A percentile compares a stretch with the other conserved stretches of the same genome.
Conservation (phyloP, 2,113 vertebrate species). For the Mastomys natalensis region DNA sequence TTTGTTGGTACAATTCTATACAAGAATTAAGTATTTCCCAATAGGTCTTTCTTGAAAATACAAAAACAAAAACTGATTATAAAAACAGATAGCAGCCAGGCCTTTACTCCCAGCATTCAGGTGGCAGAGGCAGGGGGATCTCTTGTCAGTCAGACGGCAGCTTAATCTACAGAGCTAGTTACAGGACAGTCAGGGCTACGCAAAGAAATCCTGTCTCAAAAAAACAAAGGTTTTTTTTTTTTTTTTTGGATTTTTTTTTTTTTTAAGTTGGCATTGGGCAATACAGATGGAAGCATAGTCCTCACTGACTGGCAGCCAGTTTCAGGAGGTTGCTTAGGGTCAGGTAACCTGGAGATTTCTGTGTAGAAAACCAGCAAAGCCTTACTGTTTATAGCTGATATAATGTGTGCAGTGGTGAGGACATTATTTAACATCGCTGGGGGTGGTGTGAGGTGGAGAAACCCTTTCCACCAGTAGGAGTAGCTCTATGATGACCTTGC, state of each 20-base stretch:
- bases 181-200: neutral
- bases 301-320: neutral
- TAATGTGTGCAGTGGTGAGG: neutral
- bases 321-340: neutral
- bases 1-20: neutral
- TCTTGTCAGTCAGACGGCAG: neutral
- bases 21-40: neutral
- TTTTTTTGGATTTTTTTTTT: too few species aligned
- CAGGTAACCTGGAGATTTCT: neutral
- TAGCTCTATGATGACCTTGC: neutral
- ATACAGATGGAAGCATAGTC: neutral
- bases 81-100: neutral
- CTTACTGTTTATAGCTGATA: conserved; percentile 2
- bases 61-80: neutral
- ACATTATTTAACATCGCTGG: neutral
- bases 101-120: neutral
- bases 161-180: neutral
- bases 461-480: neutral
- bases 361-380: neutral
- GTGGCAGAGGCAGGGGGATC: neutral
- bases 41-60: neutral
- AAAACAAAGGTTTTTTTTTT: too few species aligned
- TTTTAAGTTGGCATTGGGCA: neutral
- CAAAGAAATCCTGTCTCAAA: neutral
- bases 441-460: neutral